Base-by-base conservation (phyloP, 2,888 invertebrate species). In the Koerneria pararmatus region DNA sequence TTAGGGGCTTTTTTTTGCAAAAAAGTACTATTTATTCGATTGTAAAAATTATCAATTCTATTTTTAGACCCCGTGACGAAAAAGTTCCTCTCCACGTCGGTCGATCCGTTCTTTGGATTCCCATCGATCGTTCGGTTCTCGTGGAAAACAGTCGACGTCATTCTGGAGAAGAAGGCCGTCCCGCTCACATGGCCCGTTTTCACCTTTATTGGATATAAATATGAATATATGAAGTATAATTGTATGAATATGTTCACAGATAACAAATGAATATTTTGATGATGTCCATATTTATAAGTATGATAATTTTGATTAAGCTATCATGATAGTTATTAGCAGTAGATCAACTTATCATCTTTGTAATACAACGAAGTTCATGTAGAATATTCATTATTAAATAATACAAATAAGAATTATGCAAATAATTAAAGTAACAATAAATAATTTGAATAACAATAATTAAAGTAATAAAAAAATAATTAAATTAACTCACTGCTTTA, bases 41-140 rank as follows among this genome's bases (percentile, higher is more conserved):
- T 19, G 46, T 41, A 11, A 19, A 41, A n/a, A n/a, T n/a, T n/a
- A n/a, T 11, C n/a, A 41, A 15, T 41, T n/a, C 11, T n/a, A 41
- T 62, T 54, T 73, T 63, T 86, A 89, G 97, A 98, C 88, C 94
- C 95, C 0, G 88, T 89, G 0, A 97, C 97, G 0, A 97, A 95
- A 85, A 89, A 89, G 73, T 99, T 95, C 86, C 87, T 98, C 41
- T 84, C 87, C 0, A 88, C 90, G 11, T 88, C 90, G 82, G 88
- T 92, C 67, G 93, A 98, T 85, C 88, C 89, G 31, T 89, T 97
- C 0, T 99, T 98, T 86, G 98, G 98, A 0, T 99, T 90, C 85
- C 92, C 95, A 0, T 89, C 90, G 63, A 51, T 98, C 24, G 95
- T 98, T 0, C 87, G 98, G 69, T 95, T 97, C 84, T 94, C 95